Base-by-base conservation (phyloP, 1,140 invertebrate species). In the Drosophila nannoptera region DNA sequence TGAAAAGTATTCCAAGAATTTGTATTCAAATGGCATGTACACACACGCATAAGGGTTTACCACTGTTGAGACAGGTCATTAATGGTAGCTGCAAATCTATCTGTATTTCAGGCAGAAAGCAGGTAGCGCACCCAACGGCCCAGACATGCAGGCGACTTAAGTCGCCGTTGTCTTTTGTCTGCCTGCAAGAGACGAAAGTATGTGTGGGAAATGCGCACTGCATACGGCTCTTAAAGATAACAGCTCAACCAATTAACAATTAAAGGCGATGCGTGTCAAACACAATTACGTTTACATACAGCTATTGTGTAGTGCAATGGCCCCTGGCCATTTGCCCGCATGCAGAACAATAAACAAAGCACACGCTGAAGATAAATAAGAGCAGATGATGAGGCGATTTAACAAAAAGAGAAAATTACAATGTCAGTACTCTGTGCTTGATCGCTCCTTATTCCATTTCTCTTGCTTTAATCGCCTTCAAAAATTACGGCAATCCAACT, bases 31-130 rank as follows among this genome's bases (percentile, higher is more conserved):
- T 64, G 60, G 43, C 22, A 38, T 52, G 52, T 60, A 69, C 22
- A 55, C 36, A 29, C 40, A 42, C 48, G 12, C 7, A 12, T 33
- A 16, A n/a, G 43, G 42, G 31, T 29, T 72, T 45, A 50, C 22
- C 31, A 50, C 14, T 73, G 73, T 76, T 76, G 70, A 69, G 73
- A 73, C 70, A 73, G 73, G 73, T 73, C 73, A 69, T 50, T 65
- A 75, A 59, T 40, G 48, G 45, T 40, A 38, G 53, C 45, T 31
- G 45, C 5, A 52, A 56, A 14, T 64, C 42, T 49, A 40, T 35
- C 36, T 11, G 48, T 40, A 32, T 45, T 63, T 63, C 49, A 35
- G 9, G 14, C 5, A 16, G 53, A 63, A 45, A 53, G 49, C 60
- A 63, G 60, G 60, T 63, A 63, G 35, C 42, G 7, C 40, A 53